Evolutionary conservation across 1,140 invertebrate species (phyloP).

Genomic region (Drosophila lacteicornis): DNA sequence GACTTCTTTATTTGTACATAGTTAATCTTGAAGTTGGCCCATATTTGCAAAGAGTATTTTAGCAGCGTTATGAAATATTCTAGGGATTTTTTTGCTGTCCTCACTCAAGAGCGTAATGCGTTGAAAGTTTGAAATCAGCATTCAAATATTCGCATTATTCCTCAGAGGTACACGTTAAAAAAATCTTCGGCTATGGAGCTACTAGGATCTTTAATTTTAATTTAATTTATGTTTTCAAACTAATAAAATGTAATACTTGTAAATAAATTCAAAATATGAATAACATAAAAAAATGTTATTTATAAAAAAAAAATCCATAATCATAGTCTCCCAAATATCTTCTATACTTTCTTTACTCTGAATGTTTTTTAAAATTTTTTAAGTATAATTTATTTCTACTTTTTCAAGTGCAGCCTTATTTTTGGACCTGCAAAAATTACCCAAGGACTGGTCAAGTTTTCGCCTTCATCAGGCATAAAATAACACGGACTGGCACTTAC

Average conservation of each 20-base stretch:
- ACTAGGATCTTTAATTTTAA: too few species aligned
- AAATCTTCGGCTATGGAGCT: not conserved
- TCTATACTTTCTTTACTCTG: not conserved
- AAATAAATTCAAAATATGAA: too few species aligned
- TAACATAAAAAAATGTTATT: too few species aligned
- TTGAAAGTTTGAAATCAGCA: slow-evolving; percentile 73
- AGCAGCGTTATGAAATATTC: slow-evolving; percentile 1
- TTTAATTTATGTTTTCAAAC: too few species aligned
- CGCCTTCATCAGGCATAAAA: slow-evolving; percentile 46
- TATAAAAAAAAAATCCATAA: too few species aligned
- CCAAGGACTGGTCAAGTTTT: slow-evolving; percentile 45
- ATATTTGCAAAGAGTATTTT: slow-evolving; percentile 22
- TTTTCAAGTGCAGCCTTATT: slow-evolving; percentile 18
- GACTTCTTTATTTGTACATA: slow-evolving; percentile 3
- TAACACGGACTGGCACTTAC: slow-evolving; percentile 73
- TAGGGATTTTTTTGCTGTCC: not conserved
- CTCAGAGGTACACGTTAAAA: slow-evolving; percentile 12
- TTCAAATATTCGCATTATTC: slow-evolving; percentile 9
- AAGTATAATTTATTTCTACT: not conserved
- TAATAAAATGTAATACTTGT: too few species aligned
- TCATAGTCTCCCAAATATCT: not conserved
- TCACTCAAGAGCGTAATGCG: slow-evolving; percentile 47
- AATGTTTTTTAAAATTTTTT: slow-evolving; percentile 8
- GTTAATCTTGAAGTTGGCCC: slow-evolving; percentile 4
- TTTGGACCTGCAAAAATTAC: not conserved